phyloP scores from a whole-genome alignment of 2,797 vertebrate genomes.

The Strix occidentalis region DNA sequence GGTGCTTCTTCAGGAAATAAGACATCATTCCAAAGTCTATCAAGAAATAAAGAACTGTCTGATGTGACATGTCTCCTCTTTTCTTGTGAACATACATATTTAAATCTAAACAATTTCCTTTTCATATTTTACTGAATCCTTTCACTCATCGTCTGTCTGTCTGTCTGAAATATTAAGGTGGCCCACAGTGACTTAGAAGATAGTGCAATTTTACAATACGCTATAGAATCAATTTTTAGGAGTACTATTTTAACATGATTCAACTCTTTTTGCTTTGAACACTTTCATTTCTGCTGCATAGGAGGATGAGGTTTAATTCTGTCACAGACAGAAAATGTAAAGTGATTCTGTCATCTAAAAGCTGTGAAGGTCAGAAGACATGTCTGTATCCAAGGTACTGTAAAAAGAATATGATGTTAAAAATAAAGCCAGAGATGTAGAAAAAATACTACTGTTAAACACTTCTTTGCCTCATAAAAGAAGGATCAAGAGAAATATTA shows the following conservation, averaged over 20 bases:
- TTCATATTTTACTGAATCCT: background rate
- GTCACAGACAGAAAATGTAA: background rate
- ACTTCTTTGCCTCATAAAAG: background rate
- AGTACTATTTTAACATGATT: background rate
- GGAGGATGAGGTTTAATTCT: background rate
- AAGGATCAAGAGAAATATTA: background rate
- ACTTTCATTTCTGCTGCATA: background rate
- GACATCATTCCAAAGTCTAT: background rate
- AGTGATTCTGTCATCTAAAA: background rate
- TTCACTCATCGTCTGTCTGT: background rate
- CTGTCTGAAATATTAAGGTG: background rate
- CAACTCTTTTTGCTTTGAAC: background rate
- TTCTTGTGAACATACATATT: background rate
- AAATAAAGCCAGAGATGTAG: background rate
- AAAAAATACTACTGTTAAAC: background rate
- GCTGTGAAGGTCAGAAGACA: background rate
- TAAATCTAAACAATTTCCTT: background rate
- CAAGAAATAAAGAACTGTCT: background rate
- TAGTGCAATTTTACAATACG: background rate
- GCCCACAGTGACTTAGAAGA: background rate
- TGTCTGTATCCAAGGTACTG: background rate
- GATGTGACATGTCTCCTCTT: rapidly evolving
- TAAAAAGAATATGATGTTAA: background rate
- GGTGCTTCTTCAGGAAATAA: background rate
- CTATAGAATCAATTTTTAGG: background rate